phyloP scores from a whole-genome alignment of 2,113 vertebrate genomes.

The Lichenostomus cassidix region DNA sequence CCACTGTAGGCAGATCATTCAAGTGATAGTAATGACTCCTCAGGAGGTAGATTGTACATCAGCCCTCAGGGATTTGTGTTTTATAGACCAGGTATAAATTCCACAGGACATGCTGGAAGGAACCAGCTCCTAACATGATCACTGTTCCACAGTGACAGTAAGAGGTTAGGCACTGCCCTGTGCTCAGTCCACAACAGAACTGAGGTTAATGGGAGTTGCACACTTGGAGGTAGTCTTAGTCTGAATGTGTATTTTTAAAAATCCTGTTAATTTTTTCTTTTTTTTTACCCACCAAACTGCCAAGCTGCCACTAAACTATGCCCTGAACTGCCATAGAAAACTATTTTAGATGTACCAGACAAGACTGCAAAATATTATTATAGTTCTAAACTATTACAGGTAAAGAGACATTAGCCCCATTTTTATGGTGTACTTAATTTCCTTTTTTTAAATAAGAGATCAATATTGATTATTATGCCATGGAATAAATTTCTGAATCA shows the following conservation, averaged over 20 bases:
- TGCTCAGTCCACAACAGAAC: not conserved
- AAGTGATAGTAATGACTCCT: constrained; percentile 47
- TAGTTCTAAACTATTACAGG: not conserved
- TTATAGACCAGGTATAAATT: not conserved
- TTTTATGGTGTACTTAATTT: not conserved
- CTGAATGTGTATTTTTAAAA: not conserved
- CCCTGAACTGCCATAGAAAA: not conserved
- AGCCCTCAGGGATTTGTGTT: constrained; percentile 6
- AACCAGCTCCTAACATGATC: not conserved
- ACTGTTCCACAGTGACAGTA: not conserved
- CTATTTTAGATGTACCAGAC: not conserved
- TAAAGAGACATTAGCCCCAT: not conserved
- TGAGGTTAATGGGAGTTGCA: not conserved
- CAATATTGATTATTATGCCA: not conserved
- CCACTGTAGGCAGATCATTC: constrained; percentile 48
- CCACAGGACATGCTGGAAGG: not conserved
- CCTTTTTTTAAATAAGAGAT: not conserved
- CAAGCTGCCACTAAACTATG: not conserved
- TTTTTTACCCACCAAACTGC: not conserved
- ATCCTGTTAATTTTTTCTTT: not conserved
- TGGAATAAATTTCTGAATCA: not conserved
- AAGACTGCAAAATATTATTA: not conserved
- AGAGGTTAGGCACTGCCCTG: not conserved
- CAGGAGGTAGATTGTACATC: not conserved
- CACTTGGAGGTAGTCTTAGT: not conserved